Base-by-base conservation (phyloP, 2,888 invertebrate genomes). In the Athripsodes cinereus region DNA sequence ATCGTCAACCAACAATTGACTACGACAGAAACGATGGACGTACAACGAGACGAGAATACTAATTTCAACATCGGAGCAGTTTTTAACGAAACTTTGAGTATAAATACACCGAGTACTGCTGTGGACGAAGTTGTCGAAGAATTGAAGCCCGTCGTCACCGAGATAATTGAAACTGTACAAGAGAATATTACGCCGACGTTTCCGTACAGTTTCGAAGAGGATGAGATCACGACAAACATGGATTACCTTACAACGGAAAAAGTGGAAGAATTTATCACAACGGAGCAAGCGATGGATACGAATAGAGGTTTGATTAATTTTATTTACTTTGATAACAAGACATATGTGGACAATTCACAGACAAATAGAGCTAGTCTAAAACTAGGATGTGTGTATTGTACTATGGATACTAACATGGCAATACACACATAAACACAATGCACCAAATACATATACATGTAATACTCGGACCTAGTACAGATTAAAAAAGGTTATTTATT, bases 1-100 rank as follows among this genome's bases (percentile, higher is more conserved):
- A 50, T 55, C 22, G 21, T 55, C 19, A 55, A 49, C 22, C 18
- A 34, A 26, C 22, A 20, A 6, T n/a, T 26, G 19, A 48, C n/a
- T 1, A 20, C 31, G 1, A 21, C 19, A 11, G 31, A 19, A n/a
- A n/a, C 20, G 10, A 13, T 11, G 8, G 19, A 40, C 16, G 40
- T 40, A 8, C n/a, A 40, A 40, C 3, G 8, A 13, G 40, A 40
- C 3, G 40, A 13, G 13, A 13, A 40, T 8, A 8, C 16, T 5
- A 8, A 8, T 40, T 8, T 40, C 2, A 40, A 40, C 16, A 13
- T 40, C 3, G 2, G 13, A 2, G 40, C 8, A 40, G 13, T 13
- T n/a, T 40, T 40, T 13, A 40, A 40, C 40, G 40, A 40, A n/a
- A 40, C 40, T 8, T 16, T 40, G 13, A 3, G 5, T 3, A 13